A percentile compares a stretch with the other conserved stretches of the same genome.
Conservation (phyloP, 2,888 invertebrate genomes). For the Coenonympha arcania region DNA sequence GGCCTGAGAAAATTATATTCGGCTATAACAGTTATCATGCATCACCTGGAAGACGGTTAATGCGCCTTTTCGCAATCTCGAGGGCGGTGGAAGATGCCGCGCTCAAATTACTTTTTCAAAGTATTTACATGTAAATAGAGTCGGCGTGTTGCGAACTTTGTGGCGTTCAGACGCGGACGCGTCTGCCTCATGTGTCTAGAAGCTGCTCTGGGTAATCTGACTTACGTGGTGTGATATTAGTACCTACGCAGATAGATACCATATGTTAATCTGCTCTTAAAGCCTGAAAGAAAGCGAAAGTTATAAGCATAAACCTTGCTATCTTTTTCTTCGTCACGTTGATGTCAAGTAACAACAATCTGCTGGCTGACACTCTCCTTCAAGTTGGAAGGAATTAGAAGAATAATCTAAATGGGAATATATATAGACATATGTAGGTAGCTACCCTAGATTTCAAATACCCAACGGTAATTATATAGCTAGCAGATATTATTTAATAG, state of each 20-base stretch:
- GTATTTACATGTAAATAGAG: constrained; percentile 75
- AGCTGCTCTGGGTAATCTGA: background rate
- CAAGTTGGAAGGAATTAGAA: too few species aligned
- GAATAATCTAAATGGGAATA: too few species aligned
- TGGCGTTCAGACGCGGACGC: constrained; percentile 37
- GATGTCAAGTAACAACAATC: too few species aligned
- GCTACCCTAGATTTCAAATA: too few species aligned
- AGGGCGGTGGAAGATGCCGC: constrained; percentile 62
- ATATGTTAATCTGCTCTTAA: too few species aligned
- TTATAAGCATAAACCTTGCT: too few species aligned
- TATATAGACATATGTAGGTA: too few species aligned
- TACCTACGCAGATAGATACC: too few species aligned
- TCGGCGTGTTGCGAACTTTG: constrained; percentile 49
- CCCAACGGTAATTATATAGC: background rate
- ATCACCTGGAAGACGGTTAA: constrained; percentile 74
- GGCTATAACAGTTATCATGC: constrained; percentile 74
- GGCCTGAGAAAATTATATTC: constrained; percentile 74
- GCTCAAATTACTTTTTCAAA: constrained; percentile 74
- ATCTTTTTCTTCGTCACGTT: too few species aligned
- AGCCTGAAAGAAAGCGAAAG: too few species aligned
- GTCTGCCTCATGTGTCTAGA: constrained; percentile 24
- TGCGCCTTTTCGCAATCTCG: constrained; percentile 73
- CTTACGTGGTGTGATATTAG: background rate
- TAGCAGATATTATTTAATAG: too few species aligned
- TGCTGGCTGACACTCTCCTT: too few species aligned